These are phyloP conservation scores for Gari tellinella DNA, from an alignment of 2,888 invertebrate genomes.

Conservation along the genomic window DNA sequence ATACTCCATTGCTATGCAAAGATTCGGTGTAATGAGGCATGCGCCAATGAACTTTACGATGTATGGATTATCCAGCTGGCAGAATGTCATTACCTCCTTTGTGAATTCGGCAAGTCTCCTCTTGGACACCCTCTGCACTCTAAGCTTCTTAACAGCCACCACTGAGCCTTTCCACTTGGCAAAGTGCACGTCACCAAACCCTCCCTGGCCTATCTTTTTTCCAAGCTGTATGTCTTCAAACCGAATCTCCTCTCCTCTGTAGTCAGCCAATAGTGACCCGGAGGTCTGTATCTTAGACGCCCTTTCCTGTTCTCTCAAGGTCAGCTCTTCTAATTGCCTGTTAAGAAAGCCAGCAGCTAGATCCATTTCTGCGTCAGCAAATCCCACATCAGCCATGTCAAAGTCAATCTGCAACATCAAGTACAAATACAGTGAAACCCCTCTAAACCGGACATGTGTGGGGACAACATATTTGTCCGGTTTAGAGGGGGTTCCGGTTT, in stretches of 20 bases:
- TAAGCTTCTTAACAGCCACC: slow-evolving; percentile 58
- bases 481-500: too few relatives aligned
- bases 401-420: too few relatives aligned
- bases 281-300: slow-evolving; percentile 26
- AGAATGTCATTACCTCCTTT: slow-evolving; percentile 42
- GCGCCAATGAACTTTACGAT: slow-evolving; percentile 61
- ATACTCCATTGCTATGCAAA: slow-evolving; percentile 59
- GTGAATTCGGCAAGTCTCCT: slow-evolving; percentile 40
- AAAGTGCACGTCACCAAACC: slow-evolving; percentile 56
- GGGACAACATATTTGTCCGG: too few relatives aligned
- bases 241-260: slow-evolving; percentile 30
- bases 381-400: too few relatives aligned
- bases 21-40: slow-evolving; percentile 42
- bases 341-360: slow-evolving; percentile 10
- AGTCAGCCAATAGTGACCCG: slow-evolving; percentile 21
- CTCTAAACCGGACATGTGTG: too few relatives aligned
- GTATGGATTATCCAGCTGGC: slow-evolving; percentile 46
- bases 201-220: slow-evolving; percentile 55
- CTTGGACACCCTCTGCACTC: slow-evolving; percentile 43
- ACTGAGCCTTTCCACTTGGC: slow-evolving; percentile 49
- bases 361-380: neutral
- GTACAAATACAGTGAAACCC: too few relatives aligned
- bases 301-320: slow-evolving; percentile 18
- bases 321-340: slow-evolving; percentile 13
- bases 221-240: slow-evolving; percentile 47